Evolutionary conservation across 2,888 invertebrate species (phyloP), one percentile per base, ranked within the genome.

Genomic region (Dryomyza anilis): DNA sequence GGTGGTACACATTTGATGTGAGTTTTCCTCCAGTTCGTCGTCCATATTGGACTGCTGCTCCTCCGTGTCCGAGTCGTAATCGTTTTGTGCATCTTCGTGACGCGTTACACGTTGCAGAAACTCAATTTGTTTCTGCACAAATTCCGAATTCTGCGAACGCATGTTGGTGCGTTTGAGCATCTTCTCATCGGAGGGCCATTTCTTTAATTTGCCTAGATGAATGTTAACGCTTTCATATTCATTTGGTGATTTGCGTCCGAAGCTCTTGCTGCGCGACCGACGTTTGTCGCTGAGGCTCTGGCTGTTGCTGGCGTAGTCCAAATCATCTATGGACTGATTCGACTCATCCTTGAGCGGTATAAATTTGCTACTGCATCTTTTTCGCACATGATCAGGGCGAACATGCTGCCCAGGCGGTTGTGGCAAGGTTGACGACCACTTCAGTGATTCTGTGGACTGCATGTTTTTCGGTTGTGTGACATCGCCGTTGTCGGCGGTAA

Each of bases 121-220:
- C 70, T 85, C 86, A 70, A 86, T 86, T 59, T 88, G 88, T 76
- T 88, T 89, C 69, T 85, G 85, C 0, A 86, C 86, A 83, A 88
- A 88, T 53, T 89, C 89, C 10, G 87, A 86, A 73, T 89, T 89
- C 74, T 88, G 88, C 7, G 88, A 88, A 62, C 89, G 83, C 85
- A 88, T 87, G 64, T 88, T 87, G 57, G 87, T 76, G 14, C 83
- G 76, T 45, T 74, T 78, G 2, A 71, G 64, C 48, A 73, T 43
- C 50, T 73, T 73, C 43, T 74, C 76, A 14, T 75, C 74, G 5
- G 74, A 74, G 0, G 75, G 73, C 74, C 74, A 76, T 60, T 66
- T 73, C 50, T 70, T 71, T 2, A 67, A 27, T 23, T 66, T 70
- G 10, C 33, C 23, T 7, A 10, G 14, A 7, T 23, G 23, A 19